Conservation (phyloP, 2,888 invertebrate genomes). For the Salticus scenicus region DNA sequence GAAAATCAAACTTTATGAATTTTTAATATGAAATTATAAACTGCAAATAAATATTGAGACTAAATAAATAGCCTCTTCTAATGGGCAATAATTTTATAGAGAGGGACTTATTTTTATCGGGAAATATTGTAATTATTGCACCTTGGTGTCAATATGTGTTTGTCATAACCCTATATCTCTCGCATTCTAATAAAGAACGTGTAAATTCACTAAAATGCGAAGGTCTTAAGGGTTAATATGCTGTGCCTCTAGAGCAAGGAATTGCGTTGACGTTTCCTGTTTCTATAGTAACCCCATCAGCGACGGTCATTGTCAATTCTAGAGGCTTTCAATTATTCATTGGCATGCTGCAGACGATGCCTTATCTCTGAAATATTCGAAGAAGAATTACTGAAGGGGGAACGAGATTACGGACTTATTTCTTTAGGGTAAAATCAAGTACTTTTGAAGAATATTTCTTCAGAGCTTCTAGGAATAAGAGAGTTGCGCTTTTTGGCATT, state of each 20-base stretch:
- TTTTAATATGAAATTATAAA: too few relatives aligned
- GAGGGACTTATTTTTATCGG: too few relatives aligned
- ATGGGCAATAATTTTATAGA: too few relatives aligned
- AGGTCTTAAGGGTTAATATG: neutral
- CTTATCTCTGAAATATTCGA: neutral
- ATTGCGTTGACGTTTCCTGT: slow-evolving; percentile 25
- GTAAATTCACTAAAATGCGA: neutral
- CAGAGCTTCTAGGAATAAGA: too few relatives aligned
- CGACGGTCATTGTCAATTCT: slow-evolving; percentile 27
- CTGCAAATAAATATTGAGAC: too few relatives aligned
- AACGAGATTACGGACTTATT: neutral
- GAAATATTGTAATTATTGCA: too few relatives aligned
- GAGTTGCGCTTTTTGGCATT: too few relatives aligned
- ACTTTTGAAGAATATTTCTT: neutral
- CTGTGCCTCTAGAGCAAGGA: neutral
- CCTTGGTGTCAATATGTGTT: too few relatives aligned
- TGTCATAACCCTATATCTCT: too few relatives aligned
- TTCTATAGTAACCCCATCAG: slow-evolving; percentile 34
- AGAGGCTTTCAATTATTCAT: slow-evolving; percentile 5
- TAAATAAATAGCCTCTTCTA: too few relatives aligned
- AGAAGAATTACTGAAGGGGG: neutral
- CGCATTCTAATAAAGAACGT: neutral
- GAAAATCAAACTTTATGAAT: too few relatives aligned
- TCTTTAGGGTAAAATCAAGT: neutral
- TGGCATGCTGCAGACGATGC: neutral